A percentile compares a stretch with the other conserved stretches of the same genome.
These are phyloP conservation scores for Autographa pulchrina DNA, from an alignment of 2,888 invertebrate species.

Conservation along the genomic window DNA sequence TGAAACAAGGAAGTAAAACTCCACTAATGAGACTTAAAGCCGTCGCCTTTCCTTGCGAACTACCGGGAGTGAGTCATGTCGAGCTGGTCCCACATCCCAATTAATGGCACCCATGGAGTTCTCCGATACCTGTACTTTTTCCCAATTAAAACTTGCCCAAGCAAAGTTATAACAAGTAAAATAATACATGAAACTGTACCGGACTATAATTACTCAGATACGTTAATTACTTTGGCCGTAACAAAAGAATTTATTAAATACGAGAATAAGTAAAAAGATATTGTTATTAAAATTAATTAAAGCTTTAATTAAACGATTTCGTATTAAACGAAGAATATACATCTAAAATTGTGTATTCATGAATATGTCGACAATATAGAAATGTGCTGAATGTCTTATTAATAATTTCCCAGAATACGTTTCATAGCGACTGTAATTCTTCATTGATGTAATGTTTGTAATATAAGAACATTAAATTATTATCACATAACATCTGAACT, in stretches of 20 bases:
- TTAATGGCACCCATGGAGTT: constrained; percentile 38
- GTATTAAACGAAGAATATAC: neutral
- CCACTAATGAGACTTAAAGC: constrained; percentile 43
- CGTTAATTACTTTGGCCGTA: constrained; percentile 37
- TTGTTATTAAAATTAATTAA: constrained; percentile 27
- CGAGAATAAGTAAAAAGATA: constrained; percentile 5
- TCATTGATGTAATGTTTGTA: neutral
- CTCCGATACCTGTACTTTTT: constrained; percentile 59
- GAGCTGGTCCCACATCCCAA: constrained; percentile 30
- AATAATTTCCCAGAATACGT: neutral
- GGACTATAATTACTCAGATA: constrained; percentile 37
- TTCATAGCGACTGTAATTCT: neutral
- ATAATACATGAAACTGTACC: constrained; percentile 41
- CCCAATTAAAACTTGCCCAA: constrained; percentile 71
- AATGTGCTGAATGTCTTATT: neutral
- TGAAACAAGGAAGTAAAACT: constrained; percentile 46
- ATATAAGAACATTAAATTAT: neutral
- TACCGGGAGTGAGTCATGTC: constrained; percentile 26
- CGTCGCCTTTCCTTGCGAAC: constrained; percentile 22
- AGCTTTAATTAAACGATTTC: constrained; percentile 29
- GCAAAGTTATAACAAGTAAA: constrained; percentile 67
- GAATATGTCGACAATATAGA: neutral
- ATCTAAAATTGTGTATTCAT: neutral
- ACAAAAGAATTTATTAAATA: constrained; percentile 35
- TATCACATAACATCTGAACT: neutral